phyloP scores from a whole-genome alignment of 2,797 vertebrate genomes.

The Periophthalmus magnuspinnatus region DNA sequence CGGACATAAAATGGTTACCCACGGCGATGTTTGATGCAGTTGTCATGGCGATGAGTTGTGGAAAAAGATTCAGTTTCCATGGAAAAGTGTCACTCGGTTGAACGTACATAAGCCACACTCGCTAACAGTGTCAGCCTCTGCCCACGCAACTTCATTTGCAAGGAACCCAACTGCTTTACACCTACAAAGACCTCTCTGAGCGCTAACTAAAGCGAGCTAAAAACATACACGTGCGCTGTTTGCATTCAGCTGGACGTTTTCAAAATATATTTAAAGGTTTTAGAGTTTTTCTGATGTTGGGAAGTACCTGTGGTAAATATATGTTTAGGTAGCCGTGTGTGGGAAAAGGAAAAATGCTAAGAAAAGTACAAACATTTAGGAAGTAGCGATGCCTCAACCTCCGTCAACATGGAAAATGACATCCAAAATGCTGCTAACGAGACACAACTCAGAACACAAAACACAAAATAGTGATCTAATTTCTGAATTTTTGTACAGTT shows the following conservation, averaged over 20 bases:
- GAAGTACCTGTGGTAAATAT: no score
- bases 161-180: constrained; percentile 20
- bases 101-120: constrained; percentile 57
- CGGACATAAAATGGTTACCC: constrained; percentile 53
- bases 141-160: constrained; percentile 50
- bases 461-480: no score
- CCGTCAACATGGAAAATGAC: no score
- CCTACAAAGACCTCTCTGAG: not conserved
- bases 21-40: constrained; percentile 56
- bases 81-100: constrained; percentile 65
- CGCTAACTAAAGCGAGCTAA: not conserved
- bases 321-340: no score
- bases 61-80: constrained; percentile 69
- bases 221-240: not conserved
- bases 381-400: no score
- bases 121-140: constrained; percentile 58
- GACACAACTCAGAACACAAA: no score
- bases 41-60: constrained; percentile 62
- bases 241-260: constrained; percentile 16
- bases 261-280: constrained; percentile 30
- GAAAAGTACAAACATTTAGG: no score
- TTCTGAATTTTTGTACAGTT: no score
- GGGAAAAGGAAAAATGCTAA: no score
- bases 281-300: no score
- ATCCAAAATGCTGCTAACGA: no score